Conservation (phyloP, 2,888 invertebrate genomes). For the Hypomecis atomaria region DNA sequence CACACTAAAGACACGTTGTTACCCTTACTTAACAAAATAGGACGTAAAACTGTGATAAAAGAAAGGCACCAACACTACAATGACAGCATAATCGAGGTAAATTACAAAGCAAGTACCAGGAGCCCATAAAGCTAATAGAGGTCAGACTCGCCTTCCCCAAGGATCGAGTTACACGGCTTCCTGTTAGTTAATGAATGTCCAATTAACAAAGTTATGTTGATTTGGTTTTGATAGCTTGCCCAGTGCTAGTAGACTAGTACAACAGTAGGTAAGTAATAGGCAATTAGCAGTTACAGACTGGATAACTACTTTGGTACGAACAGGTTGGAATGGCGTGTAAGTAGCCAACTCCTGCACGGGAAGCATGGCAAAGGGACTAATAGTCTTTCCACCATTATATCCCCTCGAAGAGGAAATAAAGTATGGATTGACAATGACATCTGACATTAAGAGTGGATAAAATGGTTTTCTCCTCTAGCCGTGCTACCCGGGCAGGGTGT, state of each 20-base stretch:
- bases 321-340: no score
- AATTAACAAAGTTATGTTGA: constrained; percentile 37
- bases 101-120: constrained; percentile 40
- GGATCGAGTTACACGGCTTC: constrained; percentile 39
- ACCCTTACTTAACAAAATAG: neutral
- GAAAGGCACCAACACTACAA: constrained; percentile 5
- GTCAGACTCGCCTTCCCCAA: constrained; percentile 42
- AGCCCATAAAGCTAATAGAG: constrained; percentile 45
- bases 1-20: no score
- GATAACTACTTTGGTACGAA: no score
- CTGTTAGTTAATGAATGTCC: constrained; percentile 33
- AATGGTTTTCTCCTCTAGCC: no score
- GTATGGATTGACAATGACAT: no score
- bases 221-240: constrained; percentile 21
- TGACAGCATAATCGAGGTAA: constrained; percentile 19
- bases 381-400: no score
- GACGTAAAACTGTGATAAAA: neutral
- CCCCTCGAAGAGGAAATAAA: no score
- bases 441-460: no score
- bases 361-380: no score
- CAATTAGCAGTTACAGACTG: neutral
- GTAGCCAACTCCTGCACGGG: no score
- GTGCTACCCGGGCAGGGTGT: no score
- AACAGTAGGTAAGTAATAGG: neutral
- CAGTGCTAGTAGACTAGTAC: neutral